phyloP scores from a whole-genome alignment of 2,888 invertebrate genomes.

The Xylota sylvarum region DNA sequence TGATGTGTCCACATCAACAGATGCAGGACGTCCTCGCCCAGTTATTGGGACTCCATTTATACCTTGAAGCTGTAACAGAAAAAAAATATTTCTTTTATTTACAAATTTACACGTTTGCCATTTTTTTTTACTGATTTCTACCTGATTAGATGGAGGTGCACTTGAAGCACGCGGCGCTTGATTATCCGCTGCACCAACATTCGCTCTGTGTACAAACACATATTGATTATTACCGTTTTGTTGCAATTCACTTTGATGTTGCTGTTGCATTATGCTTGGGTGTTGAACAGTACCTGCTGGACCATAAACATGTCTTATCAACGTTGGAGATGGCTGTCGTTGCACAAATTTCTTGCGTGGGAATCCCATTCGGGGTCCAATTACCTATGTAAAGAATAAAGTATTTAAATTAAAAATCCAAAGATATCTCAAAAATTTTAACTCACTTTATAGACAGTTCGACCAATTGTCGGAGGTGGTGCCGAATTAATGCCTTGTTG shows the following conservation, averaged over 20 bases:
- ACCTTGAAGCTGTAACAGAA: constrained; percentile 82
- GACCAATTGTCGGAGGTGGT: constrained; percentile 81
- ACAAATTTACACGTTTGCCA: neutral
- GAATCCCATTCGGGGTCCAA: constrained; percentile 84
- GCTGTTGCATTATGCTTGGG: constrained; percentile 77
- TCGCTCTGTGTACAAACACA: constrained; percentile 92
- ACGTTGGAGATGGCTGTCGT: constrained; percentile 87
- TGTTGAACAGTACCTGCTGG: constrained; percentile 79
- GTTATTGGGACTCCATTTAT: constrained; percentile 85
- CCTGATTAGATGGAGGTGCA: constrained; percentile 90
- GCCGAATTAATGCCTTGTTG: constrained; percentile 78
- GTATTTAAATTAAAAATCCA: constrained; percentile 8
- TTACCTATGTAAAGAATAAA: constrained; percentile 79
- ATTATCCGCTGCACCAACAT: constrained; percentile 86
- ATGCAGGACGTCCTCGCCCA: constrained; percentile 88
- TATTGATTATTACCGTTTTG: constrained; percentile 89
- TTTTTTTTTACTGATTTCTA: constrained; percentile 60
- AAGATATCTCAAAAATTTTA: neutral
- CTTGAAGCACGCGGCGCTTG: constrained; percentile 93
- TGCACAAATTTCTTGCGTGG: constrained; percentile 86
- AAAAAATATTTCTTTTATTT: constrained; percentile 9
- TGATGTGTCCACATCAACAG: constrained; percentile 86
- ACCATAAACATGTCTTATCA: constrained; percentile 87
- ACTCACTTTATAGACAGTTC: constrained; percentile 83
- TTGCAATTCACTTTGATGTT: constrained; percentile 80